Evolutionary conservation across 2,113 vertebrate genomes (phyloP).

Genomic region (Nibea coibor): DNA sequence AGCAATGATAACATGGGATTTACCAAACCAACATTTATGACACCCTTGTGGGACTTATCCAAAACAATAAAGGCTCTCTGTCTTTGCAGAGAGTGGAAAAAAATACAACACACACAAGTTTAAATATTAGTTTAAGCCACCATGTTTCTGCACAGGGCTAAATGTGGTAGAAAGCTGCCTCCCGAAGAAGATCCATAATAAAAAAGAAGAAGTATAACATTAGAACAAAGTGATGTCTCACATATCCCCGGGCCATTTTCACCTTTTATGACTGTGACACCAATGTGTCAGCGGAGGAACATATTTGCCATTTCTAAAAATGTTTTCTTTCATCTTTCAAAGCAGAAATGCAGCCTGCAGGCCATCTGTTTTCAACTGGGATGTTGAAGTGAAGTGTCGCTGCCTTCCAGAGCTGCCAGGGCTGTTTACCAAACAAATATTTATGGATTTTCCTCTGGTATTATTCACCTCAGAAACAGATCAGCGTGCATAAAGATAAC

Average conservation of each 20-base stretch:
- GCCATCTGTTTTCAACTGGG: constrained; percentile 55
- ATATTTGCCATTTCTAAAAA: constrained; percentile 61
- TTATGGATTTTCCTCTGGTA: constrained; percentile 22
- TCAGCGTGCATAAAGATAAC: not conserved
- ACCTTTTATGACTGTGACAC: constrained; percentile 48
- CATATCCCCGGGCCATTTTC: constrained; percentile 16
- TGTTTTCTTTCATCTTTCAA: constrained; percentile 38
- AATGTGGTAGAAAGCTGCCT: constrained; percentile 39
- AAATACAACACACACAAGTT: constrained; percentile 1
- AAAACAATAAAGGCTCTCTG: constrained; percentile 63
- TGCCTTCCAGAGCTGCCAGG: constrained; percentile 11
- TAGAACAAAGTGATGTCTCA: constrained; percentile 31
- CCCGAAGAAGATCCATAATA: not conserved
- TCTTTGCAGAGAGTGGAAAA: constrained; percentile 14
- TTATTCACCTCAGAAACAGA: constrained; percentile 16
- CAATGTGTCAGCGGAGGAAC: constrained; percentile 29
- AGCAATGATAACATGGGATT: constrained; percentile 31
- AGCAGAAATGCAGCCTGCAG: constrained; percentile 43
- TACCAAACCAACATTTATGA: constrained; percentile 59
- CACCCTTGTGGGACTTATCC: constrained; percentile 45
- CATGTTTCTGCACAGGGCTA: constrained; percentile 40
- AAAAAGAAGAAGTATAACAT: constrained; percentile 39
- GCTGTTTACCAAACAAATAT: constrained; percentile 63
- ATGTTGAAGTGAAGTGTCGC: constrained; percentile 21
- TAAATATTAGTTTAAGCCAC: constrained; percentile 60